phyloP scores from a whole-genome alignment of 2,888 invertebrate genomes.

The Empis livida region DNA sequence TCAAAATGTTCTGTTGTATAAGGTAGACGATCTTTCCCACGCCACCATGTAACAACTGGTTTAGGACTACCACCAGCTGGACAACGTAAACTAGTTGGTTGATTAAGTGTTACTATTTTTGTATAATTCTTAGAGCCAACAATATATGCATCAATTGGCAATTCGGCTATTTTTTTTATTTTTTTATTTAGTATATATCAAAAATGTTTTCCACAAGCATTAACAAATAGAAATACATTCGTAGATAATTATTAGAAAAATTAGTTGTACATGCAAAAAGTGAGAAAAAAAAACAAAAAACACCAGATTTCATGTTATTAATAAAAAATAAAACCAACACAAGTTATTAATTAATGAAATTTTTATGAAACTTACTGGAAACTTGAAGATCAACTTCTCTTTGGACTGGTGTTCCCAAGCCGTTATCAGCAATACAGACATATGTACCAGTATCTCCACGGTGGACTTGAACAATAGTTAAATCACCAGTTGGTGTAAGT shows the following conservation, averaged over 20 bases:
- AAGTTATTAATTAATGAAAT: no score
- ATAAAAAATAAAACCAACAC: not conserved
- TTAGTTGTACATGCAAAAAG: not conserved
- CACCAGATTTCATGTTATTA: not conserved
- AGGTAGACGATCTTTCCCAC: slow-evolving; percentile 61
- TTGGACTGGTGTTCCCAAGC: slow-evolving; percentile 52
- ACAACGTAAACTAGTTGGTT: slow-evolving; percentile 59
- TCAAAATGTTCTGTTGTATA: slow-evolving; percentile 41
- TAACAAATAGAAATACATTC: not conserved
- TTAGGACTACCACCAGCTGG: slow-evolving; percentile 70
- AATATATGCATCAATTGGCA: slow-evolving; percentile 43
- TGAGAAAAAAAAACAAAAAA: not conserved
- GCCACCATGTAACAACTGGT: slow-evolving; percentile 77
- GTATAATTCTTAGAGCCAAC: slow-evolving; percentile 51
- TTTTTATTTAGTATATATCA: not conserved
- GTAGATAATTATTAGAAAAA: not conserved
- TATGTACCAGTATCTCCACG: slow-evolving; percentile 75
- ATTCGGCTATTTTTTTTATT: slow-evolving; percentile 18
- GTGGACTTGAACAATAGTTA: slow-evolving; percentile 71
- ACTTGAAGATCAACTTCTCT: slow-evolving; percentile 58
- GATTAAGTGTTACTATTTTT: slow-evolving; percentile 56
- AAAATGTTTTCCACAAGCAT: not conserved
- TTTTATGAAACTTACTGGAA: slow-evolving; percentile 48
- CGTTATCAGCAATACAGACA: slow-evolving; percentile 73
- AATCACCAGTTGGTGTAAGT: slow-evolving; percentile 53